Base-by-base conservation (phyloP, 1,140 invertebrate species). In the Zaprionus ornatus region DNA sequence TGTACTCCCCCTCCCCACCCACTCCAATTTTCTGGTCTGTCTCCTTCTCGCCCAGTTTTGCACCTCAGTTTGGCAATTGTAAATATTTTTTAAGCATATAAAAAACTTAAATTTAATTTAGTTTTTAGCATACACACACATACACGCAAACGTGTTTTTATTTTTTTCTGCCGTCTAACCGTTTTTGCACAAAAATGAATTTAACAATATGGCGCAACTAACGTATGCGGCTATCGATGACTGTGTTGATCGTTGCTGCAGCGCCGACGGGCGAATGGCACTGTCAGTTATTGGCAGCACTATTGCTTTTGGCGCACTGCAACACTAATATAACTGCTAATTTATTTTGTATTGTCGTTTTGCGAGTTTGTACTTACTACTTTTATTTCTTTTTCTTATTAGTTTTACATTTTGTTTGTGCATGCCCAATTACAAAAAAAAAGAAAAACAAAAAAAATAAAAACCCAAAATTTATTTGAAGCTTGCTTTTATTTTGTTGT, bases 391-490 rank as follows among this genome's bases (percentile, higher is more conserved):
- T 21, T 32, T 66, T 65, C 37, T 17, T 23, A 57, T 64, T 75
- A 75, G 54, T 66, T 21, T 72, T 72, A 76, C 45, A 74, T 40
- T 60, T 77, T 74, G 42, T 68, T 75, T 76, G 67, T 75, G 67
- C 73, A 79, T 66, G 66, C 72, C 55, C 56, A 67, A 66, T 64
- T 57, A 42, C 35, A 60, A 55, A 67, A 54, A 27, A 21, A 10
- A 59, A 40, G 60, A 71, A 57, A 21, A 27, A 13, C 54, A 65
- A 59, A 55, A 61, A 65, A 42, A 71, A 59, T 27, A 29, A 15
- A 59, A 50, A 64, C 25, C 57, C 56, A 77, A 67, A 77, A 67
- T 76, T 52, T 5, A 27, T 45, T 13, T 25, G 29, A 21, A 45
- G 69, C 62, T 72, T 76, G 35, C 37, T 48, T 62, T 35, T 32